Base-by-base conservation (phyloP, 2,797 vertebrate genomes). In the Helarctos malayanus region DNA sequence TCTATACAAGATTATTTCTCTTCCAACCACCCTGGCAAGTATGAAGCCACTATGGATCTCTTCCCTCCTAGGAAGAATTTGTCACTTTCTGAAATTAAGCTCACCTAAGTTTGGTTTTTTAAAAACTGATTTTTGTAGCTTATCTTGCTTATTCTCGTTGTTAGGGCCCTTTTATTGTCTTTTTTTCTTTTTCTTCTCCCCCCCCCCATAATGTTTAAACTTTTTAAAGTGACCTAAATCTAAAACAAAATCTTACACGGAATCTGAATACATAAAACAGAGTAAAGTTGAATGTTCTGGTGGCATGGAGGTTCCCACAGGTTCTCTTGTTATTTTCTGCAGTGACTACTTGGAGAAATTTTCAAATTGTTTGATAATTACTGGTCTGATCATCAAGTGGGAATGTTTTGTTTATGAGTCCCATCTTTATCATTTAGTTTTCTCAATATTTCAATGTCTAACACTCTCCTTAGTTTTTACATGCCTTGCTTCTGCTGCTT, bases 371-470 rank as follows among this genome's bases (percentile, higher is more conserved):
- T 89, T 52, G 54, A 78, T 86, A 73, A 49, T 68, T 41, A 76
- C 18, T 87, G 61, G 15, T 84, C 47, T 88, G 27, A 49, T 52
- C 18, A 81, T 69, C 45, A 84, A 35, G 18, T 41, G 35, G 87
- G 76, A 90, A 63, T 73, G 15, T 95, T 83, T 63, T 92, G 38
- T 38, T 83, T 75, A 35, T 45, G n/a, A 7, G 3, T 80, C 65
- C 38, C 18, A 35, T 84, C 19, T 92, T 92, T n/a, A 69, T 47
- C 80, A 25, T 63, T 86, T 89, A 49, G 15, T 68, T 91, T 96
- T 69, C 81, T 82, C 4, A 52, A 21, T 84, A 29, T 89, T 86
- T 83, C 45, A 38, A 19, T 41, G 27, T 79, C 15, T 11, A 85
- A 5, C 9, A 13, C 13, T 94, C 35, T 81, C 0, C 65, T 57